Evolutionary conservation across 2,888 invertebrate genomes (phyloP), one percentile per base, ranked within the genome.

Genomic region (Tetragonula carbonaria): DNA sequence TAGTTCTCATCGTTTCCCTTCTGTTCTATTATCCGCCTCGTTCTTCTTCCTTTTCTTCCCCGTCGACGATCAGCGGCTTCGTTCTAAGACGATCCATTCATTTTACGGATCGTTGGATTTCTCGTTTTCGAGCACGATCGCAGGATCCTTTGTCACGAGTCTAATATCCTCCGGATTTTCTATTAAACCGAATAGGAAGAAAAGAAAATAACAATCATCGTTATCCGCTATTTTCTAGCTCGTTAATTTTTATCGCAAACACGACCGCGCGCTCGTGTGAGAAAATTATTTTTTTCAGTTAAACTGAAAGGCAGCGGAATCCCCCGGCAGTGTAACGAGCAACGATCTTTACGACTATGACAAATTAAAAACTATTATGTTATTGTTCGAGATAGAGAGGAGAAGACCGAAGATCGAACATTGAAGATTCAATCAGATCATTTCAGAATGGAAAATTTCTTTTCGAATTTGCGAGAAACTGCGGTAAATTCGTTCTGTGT

Each of bases 91-190:
- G 18, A 21, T 4, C 11, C 18, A 14, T n/a, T 66, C 38, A 53
- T 67, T 67, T 74, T 74, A 50, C 2, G 28, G 18, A 51, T 67
- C 67, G 14, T 67, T 62, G 23, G 23, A 23, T 50, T 70, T 65
- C 28, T 28, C 62, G 33, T 63, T 14, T 21, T 57, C 53, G 4
- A 67, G 16, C n/a, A 66, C 38, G 62, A 28, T 23, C 28, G 62
- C 23, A 62, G 62, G 62, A 8, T 28, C 33, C 33, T 33, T 63
- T 8, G 63, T 11, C 13, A 59, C 57, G 13, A 11, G 3, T n/a
- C 4, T 21, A 13, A 13, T 59, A 13, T 28, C 28, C 16, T 18
- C n/a, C 3, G 23, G 23, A 51, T 67, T 23, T 51, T 51, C 50
- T n/a, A 45, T n/a, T 23, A 16, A 45, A n/a, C 13, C 33, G 11